Conservation (phyloP, 1,140 invertebrate species). For the Drosophila grimshawi region DNA sequence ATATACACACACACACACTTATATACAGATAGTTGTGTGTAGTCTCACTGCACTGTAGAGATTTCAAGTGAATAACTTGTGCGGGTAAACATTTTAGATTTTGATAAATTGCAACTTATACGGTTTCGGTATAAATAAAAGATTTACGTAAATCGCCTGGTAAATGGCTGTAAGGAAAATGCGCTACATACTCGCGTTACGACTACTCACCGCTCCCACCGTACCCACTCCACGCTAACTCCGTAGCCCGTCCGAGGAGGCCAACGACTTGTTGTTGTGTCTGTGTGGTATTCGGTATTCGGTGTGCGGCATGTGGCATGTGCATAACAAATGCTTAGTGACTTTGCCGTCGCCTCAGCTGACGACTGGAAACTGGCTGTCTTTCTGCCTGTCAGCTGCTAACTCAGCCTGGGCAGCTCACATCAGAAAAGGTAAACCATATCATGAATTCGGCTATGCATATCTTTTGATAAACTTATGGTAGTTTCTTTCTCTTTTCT, state of each 20-base stretch:
- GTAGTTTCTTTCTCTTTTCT: conserved; percentile 14
- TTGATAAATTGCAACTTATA: conserved; percentile 84
- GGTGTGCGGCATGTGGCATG: conserved; percentile 48
- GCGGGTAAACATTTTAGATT: conserved; percentile 83
- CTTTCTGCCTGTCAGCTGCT: conserved; percentile 44
- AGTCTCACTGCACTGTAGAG: conserved; percentile 61
- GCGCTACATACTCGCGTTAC: conserved; percentile 47
- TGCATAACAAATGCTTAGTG: conserved; percentile 78
- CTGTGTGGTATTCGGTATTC: conserved; percentile 32
- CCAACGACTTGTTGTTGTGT: conserved; percentile 30
- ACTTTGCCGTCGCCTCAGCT: conserved; percentile 59
- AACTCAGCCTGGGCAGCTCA: conserved; percentile 67
- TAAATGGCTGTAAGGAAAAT: conserved; percentile 82
- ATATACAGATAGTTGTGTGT: conserved; percentile 8
- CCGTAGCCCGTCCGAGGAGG: conserved; percentile 9
- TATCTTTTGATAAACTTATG: conserved; percentile 52
- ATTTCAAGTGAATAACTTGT: conserved; percentile 83
- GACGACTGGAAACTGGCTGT: neutral
- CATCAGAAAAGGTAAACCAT: conserved; percentile 73
- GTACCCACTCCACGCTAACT: neutral
- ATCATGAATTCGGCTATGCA: conserved; percentile 71
- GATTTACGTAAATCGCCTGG: conserved; percentile 83
- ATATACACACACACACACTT: conserved; percentile 23
- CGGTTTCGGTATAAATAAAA: conserved; percentile 83
- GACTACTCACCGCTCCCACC: neutral